Conservation (phyloP, 64 coral and sea anemone genomes). For the Montipora efflorescens region DNA sequence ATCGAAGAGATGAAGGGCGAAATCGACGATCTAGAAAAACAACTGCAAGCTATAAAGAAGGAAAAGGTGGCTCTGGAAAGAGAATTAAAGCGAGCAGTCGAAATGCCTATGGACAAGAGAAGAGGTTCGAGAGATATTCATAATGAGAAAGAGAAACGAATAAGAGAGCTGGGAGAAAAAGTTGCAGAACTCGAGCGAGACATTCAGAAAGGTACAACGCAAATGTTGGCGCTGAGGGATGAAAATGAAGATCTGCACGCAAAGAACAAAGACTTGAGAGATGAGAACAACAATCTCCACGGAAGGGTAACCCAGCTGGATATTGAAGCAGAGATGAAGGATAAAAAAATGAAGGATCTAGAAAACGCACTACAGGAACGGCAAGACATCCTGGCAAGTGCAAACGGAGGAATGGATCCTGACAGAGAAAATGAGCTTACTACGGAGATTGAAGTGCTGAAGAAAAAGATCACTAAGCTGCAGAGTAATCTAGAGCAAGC, state of each 20-base stretch:
- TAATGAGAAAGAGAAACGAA: conserved; percentile 56
- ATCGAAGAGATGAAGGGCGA: conserved; percentile 12
- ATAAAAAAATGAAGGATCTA: conserved; percentile 39
- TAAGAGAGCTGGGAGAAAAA: conserved; percentile 41
- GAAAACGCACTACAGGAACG: conserved; percentile 62
- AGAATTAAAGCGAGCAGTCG: conserved; percentile 13
- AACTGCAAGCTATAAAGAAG: conserved; percentile 4
- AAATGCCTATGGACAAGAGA: conserved; percentile 10
- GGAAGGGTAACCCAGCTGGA: conserved; percentile 41
- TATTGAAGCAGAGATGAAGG: background rate
- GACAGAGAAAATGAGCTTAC: conserved; percentile 23
- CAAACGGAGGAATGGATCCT: background rate
- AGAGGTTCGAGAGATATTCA: conserved; percentile 14
- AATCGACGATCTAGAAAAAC: conserved; percentile 21
- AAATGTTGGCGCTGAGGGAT: background rate
- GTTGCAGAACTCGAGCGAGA: conserved; percentile 18
- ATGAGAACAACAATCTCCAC: conserved; percentile 57
- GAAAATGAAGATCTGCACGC: conserved; percentile 52
- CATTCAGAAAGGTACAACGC: background rate
- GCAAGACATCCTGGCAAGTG: conserved; percentile 21
- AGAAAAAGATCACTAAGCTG: conserved; percentile 24
- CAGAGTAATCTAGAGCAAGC: conserved; percentile 26
- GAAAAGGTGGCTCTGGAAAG: conserved; percentile 49
- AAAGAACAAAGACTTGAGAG: conserved; percentile 35
- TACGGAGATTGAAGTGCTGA: conserved; percentile 4